Evolutionary conservation across 1,140 invertebrate genomes (phyloP), one percentile per base, ranked within the genome.

Genomic region (Diachasmimorpha longicaudata): DNA sequence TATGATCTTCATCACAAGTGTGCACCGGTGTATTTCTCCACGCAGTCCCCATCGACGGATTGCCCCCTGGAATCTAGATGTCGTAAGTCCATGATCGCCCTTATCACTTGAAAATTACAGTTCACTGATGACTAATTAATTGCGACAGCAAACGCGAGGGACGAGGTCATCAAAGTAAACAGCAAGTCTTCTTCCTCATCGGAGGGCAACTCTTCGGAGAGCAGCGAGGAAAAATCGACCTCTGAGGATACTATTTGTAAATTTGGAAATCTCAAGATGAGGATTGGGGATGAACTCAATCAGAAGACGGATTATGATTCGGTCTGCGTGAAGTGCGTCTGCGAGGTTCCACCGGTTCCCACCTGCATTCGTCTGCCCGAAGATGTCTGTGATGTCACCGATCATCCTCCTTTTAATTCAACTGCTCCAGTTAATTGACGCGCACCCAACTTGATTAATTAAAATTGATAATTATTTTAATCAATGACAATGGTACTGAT

Each of bases 201-300:
- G 4, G n/a, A 48, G 52, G 11, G 10, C 14, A 8, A 37, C 23
- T 39, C 25, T 37, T 58, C 58, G 4, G 52, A 48, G 46, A 46
- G 19, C 66, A 68, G 66, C 8, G 25, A 36, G 31, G 25, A 68
- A 68, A 68, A 68, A 68, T 68, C 25, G 4, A 10, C 55, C 9
- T 14, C 39, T 75, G 76, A 68, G 25, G 71, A 78, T 11, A 74
- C 72, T 14, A 16, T 11, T 1, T 86, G 83, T 19, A 66, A 46
- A 66, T 83, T 84, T n/a, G 84, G 80, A 39, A 75, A 81, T 25
- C 10, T 85, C 31, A 78, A 0, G n/a, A 81, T 86, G 83, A 36
- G 79, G 6, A 9, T 81, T 8, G 82, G 83, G 0, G 85, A 87
- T 36, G 75, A 82, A 70, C 21, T 87, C 11, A 83, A 73, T 1